These are phyloP conservation scores for Bucorvus abyssinicus DNA, from an alignment of 2,797 vertebrate species.

Conservation along the genomic window DNA sequence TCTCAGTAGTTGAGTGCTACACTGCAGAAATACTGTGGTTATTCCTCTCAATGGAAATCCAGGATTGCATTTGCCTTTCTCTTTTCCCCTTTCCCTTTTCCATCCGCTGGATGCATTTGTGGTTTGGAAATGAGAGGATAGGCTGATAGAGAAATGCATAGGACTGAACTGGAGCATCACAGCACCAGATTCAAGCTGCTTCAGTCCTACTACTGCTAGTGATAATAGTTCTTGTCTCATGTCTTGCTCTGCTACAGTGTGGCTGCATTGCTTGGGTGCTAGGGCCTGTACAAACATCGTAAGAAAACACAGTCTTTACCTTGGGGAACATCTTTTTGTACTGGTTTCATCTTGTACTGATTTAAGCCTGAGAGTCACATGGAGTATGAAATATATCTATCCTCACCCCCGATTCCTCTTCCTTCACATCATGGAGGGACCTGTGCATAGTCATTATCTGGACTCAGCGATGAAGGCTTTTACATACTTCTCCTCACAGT, in stretches of 20 bases:
- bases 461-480: background rate
- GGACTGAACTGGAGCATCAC: background rate
- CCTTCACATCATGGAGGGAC: background rate
- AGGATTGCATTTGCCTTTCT: background rate
- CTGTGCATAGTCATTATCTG: background rate
- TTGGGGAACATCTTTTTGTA: background rate
- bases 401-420: background rate
- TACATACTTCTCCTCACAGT: background rate
- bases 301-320: background rate
- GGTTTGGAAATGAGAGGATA: background rate
- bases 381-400: background rate
- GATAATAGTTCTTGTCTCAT: background rate
- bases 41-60: background rate
- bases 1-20: background rate
- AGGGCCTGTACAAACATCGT: fast-evolving
- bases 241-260: background rate
- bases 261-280: background rate
- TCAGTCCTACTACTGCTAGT: background rate
- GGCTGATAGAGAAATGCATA: background rate
- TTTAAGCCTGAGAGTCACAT: background rate
- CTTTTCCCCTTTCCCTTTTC: background rate
- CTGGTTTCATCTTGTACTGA: background rate
- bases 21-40: background rate
- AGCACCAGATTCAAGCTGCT: background rate
- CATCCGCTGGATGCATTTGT: background rate